A percentile compares a stretch with the other conserved stretches of the same genome.
Conservation (phyloP, 2,888 invertebrate species). For the Agrotis clavis region DNA sequence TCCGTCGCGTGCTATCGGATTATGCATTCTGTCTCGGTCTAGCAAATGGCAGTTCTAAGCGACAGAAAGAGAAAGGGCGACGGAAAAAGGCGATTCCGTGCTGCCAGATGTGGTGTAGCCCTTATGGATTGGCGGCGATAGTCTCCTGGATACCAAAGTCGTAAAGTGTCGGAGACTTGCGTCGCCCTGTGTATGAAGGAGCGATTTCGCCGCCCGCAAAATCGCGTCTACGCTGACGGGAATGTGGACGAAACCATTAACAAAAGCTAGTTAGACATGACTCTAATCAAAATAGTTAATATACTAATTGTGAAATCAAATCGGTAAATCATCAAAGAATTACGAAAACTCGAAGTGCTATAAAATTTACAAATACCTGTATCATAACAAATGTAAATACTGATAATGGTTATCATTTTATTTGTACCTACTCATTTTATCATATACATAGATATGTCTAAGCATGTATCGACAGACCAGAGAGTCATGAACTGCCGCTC, state of each 20-base stretch:
- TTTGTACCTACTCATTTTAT: conserved; percentile 32
- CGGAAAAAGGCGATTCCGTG: no score
- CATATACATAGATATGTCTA: neutral
- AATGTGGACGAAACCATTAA: neutral
- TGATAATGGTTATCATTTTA: conserved; percentile 32
- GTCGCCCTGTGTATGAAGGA: no score
- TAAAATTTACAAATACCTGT: conserved; percentile 31
- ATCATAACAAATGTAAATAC: conserved; percentile 22
- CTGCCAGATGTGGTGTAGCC: no score
- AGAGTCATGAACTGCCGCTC: neutral
- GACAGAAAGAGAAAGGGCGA: no score
- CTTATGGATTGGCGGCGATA: no score
- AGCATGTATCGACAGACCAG: neutral
- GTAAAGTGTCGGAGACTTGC: no score
- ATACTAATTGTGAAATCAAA: neutral
- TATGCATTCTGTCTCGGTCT: no score
- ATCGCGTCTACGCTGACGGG: neutral
- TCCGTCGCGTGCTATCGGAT: no score
- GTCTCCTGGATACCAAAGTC: no score
- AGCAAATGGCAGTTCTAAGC: no score
- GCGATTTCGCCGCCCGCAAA: no score
- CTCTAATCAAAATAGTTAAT: neutral
- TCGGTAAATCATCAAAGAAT: conserved; percentile 12
- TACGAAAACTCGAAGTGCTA: conserved; percentile 13
- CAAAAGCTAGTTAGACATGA: neutral